Evolutionary conservation across 2,888 invertebrate genomes (phyloP), one percentile per base, ranked within the genome.

Genomic region (Polymixis lichenea): DNA sequence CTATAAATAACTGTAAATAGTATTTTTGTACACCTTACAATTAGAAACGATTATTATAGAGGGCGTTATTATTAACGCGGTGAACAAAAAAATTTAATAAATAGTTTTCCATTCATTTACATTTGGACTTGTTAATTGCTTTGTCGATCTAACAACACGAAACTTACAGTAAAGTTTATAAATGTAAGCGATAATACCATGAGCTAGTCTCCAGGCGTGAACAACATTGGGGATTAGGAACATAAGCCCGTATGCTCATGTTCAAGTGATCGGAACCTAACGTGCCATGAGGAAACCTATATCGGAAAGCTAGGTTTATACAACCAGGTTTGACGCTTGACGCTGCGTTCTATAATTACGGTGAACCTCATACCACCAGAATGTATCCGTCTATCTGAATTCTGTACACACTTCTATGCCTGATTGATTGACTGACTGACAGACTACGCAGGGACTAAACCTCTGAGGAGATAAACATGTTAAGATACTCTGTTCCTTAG

Each of bases 161-260:
- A 13, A 56, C n/a, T 49, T 32, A 60, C 55, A 38, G 8, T 58
- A 49, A 65, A 67, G 66, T 78, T 68, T 66, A 75, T 73, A 76
- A 85, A 85, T 70, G 51, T 71, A 55, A 64, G 51, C n/a, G 60
- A 46, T 77, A 73, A 69, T 68, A 71, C 66, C 58, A 38, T 32
- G 66, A 69, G 60, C 72, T 75, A 58, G 65, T 68, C 76, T 66
- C 65, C 77, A 83, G 73, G 78, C 68, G 66, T 77, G 77, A 80
- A 80, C 78, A 75, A 74, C 78, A 82, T 72, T 77, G 53, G 53
- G 71, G 77, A 80, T 86, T 87, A 86, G 75, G 68, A 80, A 58
- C 76, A 76, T 87, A 85, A 86, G 79, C 85, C 69, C 78, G 78
- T 86, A 83, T 80, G 78, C 75, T 72, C 76, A 66, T 83, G 78